phyloP scores from a whole-genome alignment of 2,797 vertebrate genomes.

The Sebastes matsubarae region DNA sequence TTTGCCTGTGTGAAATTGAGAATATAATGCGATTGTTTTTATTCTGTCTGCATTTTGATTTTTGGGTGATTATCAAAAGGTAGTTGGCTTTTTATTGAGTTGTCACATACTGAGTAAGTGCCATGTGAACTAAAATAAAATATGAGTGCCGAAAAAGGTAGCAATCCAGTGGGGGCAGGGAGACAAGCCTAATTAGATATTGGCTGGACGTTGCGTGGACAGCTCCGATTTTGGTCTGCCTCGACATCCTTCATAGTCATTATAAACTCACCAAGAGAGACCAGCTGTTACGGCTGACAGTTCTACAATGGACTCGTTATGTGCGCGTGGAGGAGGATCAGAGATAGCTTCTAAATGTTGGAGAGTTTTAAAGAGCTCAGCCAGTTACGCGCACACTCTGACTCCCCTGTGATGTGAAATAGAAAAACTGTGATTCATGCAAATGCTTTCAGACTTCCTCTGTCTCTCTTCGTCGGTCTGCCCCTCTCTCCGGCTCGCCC shows the following conservation, averaged over 20 bases:
- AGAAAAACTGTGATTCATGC: slow-evolving; percentile 57
- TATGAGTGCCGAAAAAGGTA: slow-evolving; percentile 10
- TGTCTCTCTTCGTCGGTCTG: not conserved
- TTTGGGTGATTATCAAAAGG: not conserved
- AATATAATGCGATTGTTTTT: not conserved
- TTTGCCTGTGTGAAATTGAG: not conserved
- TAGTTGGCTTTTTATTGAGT: not conserved
- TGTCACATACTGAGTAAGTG: not conserved
- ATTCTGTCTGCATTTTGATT: not conserved
- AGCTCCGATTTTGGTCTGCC: slow-evolving; percentile 36
- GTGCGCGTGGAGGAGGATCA: slow-evolving; percentile 24
- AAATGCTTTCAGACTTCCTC: slow-evolving; percentile 35
- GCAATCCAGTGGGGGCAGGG: slow-evolving; percentile 24
- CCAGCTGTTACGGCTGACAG: slow-evolving; percentile 49
- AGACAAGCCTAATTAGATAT: slow-evolving; percentile 49
- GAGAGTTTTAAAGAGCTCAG: slow-evolving; percentile 43
- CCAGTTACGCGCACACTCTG: slow-evolving; percentile 8
- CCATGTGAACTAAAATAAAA: slow-evolving; percentile 11
- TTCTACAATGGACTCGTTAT: slow-evolving; percentile 36
- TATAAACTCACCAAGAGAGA: slow-evolving; percentile 56
- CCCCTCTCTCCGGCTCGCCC: not conserved
- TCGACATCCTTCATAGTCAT: slow-evolving; percentile 58
- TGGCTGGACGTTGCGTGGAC: slow-evolving; percentile 41
- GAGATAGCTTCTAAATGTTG: slow-evolving; percentile 27
- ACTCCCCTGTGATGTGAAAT: slow-evolving; percentile 52